A percentile compares a stretch with the other conserved stretches of the same genome.
Conservation (phyloP, 1,140 invertebrate genomes). For the fruit fly (Drosophila melanogaster) region DNA sequence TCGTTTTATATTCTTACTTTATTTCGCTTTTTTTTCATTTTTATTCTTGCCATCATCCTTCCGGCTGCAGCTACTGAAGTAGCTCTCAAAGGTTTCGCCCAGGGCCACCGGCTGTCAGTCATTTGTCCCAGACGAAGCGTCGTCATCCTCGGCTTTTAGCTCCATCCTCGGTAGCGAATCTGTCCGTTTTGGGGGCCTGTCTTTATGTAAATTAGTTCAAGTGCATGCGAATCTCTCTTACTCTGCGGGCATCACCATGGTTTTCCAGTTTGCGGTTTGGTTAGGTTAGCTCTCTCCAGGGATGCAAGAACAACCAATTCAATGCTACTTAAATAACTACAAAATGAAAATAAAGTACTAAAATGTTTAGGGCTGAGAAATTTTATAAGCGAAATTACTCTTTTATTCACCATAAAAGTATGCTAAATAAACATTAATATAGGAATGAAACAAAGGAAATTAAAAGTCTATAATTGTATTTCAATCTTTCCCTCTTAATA, state of each 20-base stretch:
- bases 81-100: conserved; percentile 61
- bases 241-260: too few relatives aligned
- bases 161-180: conserved; percentile 11
- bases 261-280: conserved; percentile 1
- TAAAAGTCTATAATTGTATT: too few relatives aligned
- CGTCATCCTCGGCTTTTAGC: conserved; percentile 23
- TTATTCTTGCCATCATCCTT: conserved; percentile 49
- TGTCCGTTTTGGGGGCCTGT: conserved; percentile 26
- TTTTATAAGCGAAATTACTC: too few relatives aligned
- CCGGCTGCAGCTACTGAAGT: conserved; percentile 75
- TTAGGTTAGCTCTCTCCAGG: neutral
- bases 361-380: too few relatives aligned
- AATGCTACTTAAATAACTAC: neutral
- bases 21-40: conserved; percentile 25
- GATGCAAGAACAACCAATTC: neutral
- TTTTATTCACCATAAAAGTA: too few relatives aligned
- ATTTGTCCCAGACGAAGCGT: conserved; percentile 69
- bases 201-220: conserved; percentile 83
- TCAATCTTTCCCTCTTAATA: neutral
- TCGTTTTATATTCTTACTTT: conserved; percentile 10
- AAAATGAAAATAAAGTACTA: neutral
- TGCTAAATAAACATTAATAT: too few relatives aligned
- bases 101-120: conserved; percentile 70
- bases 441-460: too few relatives aligned
- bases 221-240: conserved; percentile 17